Base-by-base conservation (phyloP, 1,140 invertebrate species). In the Microplitis demolitor region DNA sequence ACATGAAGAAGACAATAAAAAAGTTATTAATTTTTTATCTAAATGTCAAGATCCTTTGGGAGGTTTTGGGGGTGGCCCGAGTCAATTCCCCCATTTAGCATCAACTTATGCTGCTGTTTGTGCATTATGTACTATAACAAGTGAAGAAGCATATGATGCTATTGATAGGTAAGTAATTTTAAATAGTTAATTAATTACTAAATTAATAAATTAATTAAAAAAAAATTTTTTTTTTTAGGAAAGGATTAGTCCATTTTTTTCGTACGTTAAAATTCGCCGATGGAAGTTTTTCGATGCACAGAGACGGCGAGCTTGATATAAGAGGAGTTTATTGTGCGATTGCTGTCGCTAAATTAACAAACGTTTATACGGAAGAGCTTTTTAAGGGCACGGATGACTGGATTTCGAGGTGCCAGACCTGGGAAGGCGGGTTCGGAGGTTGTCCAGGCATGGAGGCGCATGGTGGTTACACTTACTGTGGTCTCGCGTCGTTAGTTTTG, bases 401-500 rank as follows among this genome's bases (percentile, higher is more conserved):
- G 96, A 93, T 99, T 78, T 88, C 93, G 1, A 91, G 89, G 89
- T 99, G 97, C 89, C 97, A 99, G 85, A 98, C 97, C 0, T 99
- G 98, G 88, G 98, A 99, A 89, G 98, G 98, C 63, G 98, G 98
- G 0, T 99, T 99, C 90, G 94, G 93, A 64, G 97, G 97, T 0
- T 92, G 90, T 80, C 98, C 97, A 16, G 96, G 95, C 11, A 92
- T 97, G 90, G 98, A 99, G 88, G 98, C 98, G 24, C 98, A 99
- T 89, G 98, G 98, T 4, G 98, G 98, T 24, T 99, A 99, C 87
- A 93, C 97, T 5, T 99, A 97, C 88, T 99, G 98, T 91, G 97
- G 94, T 8, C 88, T 99, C 51, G 96, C 98, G 60, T 90, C 95
- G 3, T 88, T 99, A 13, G 90, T 93, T 13, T 85, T 99, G 66